Evolutionary conservation across 2,797 vertebrate species (phyloP).

Genomic region (Falco naumanni): DNA sequence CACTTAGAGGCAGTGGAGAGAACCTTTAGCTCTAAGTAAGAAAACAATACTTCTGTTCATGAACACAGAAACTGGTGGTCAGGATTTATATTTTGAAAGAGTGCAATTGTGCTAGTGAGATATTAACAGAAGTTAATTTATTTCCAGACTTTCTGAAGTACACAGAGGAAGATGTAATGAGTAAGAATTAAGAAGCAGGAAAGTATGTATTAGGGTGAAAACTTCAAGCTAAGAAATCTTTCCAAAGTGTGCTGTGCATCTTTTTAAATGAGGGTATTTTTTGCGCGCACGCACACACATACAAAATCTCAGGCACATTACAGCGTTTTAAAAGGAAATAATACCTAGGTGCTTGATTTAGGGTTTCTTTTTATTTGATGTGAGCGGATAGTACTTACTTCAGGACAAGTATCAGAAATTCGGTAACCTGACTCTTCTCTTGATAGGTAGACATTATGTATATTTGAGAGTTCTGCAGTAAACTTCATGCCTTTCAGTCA

Average conservation of each 20-base stretch:
- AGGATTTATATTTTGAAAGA: constrained; percentile 32
- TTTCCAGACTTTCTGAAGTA: constrained; percentile 40
- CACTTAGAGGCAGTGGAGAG: not conserved
- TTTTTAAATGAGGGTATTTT: constrained; percentile 48
- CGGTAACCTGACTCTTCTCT: not conserved
- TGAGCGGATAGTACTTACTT: not conserved
- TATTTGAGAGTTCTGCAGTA: not conserved
- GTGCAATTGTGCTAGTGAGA: constrained; percentile 7
- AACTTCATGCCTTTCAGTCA: not conserved
- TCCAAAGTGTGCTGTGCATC: constrained; percentile 49
- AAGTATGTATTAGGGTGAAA: constrained; percentile 23
- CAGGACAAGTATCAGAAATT: not conserved
- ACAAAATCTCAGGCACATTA: constrained; percentile 69
- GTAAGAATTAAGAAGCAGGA: constrained; percentile 31
- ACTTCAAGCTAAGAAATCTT: constrained; percentile 30
- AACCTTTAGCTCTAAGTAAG: not conserved
- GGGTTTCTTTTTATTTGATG: constrained; percentile 18
- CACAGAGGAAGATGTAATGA: constrained; percentile 60
- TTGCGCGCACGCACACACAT: constrained; percentile 15
- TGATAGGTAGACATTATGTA: not conserved
- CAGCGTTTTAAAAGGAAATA: constrained; percentile 56
- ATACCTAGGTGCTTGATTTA: constrained; percentile 67
- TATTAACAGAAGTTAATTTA: constrained; percentile 38
- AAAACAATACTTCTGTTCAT: not conserved
- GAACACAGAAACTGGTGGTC: not conserved